Percentiles rank a stretch among this genome's conserved stretches.
These are phyloP conservation scores for Holacanthella duospinosa DNA, from an alignment of 2,888 invertebrate species.

Conservation along the genomic window DNA sequence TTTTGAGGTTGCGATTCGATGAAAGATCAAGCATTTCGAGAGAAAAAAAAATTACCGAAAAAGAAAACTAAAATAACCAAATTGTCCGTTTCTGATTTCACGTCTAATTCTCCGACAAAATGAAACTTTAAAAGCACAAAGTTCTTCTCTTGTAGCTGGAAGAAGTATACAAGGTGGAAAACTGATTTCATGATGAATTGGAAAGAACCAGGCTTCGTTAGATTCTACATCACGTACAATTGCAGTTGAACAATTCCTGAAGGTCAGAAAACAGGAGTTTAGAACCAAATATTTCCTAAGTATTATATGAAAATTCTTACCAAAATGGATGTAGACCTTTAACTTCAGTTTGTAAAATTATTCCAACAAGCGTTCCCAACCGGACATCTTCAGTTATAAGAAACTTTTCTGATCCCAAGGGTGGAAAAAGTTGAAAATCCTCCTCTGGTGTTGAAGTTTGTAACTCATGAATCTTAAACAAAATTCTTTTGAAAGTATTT, in stretches of 20 bases:
- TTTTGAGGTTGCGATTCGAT: no score
- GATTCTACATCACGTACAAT: conserved; percentile 3
- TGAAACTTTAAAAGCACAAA: not conserved
- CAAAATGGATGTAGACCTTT: not conserved
- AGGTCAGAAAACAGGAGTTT: not conserved
- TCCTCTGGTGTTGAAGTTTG: not conserved
- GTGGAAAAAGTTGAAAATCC: not conserved
- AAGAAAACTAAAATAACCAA: conserved; percentile 1
- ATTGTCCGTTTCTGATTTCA: conserved; percentile 7
- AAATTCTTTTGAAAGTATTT: not conserved
- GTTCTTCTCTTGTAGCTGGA: not conserved
- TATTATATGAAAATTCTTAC: not conserved
- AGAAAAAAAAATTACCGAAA: conserved; percentile 1
- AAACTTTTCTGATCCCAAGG: conserved; percentile 3
- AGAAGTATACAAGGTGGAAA: not conserved
- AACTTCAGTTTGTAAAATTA: conserved; percentile 5
- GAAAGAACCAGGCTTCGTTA: conserved; percentile 10
- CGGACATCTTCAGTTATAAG: conserved; percentile 7
- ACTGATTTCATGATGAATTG: not conserved
- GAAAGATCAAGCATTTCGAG: no score
- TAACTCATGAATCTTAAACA: not conserved
- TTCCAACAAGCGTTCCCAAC: not conserved
- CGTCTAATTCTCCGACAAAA: not conserved
- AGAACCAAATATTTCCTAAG: not conserved
- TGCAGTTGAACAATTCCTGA: conserved; percentile 6